Percentiles rank a stretch among this genome's conserved stretches.
phyloP scores from a whole-genome alignment of 2,888 invertebrate species.

The Chaitophorus viminalis region DNA sequence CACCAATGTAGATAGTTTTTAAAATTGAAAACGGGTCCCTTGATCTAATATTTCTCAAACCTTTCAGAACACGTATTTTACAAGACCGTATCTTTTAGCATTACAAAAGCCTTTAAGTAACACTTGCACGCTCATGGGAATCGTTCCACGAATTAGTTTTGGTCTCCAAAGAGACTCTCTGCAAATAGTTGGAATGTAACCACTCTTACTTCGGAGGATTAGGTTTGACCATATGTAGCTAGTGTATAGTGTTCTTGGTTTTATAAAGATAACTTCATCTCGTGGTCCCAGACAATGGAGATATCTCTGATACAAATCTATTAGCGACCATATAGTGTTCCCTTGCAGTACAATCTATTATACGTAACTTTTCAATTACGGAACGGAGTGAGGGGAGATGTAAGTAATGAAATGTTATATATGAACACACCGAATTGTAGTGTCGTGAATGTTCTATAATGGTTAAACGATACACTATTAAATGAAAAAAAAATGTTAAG shows the following conservation, averaged over 20 bases:
- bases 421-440: not conserved
- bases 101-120: constrained; percentile 53
- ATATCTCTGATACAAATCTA: constrained; percentile 34
- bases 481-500: not conserved
- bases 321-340: constrained; percentile 12
- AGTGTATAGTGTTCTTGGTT: constrained; percentile 13
- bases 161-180: constrained; percentile 52
- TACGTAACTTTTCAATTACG: not conserved
- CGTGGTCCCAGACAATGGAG: not conserved
- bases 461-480: not conserved
- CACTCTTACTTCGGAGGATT: constrained; percentile 42
- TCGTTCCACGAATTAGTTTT: constrained; percentile 49
- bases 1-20: not conserved
- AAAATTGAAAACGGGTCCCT: not conserved
- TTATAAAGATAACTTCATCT: constrained; percentile 47
- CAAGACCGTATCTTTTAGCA: not conserved
- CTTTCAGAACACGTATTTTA: constrained; percentile 46
- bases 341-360: not conserved
- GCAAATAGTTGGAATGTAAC: constrained; percentile 43
- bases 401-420: not conserved
- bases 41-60: constrained; percentile 38
- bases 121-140: constrained; percentile 41
- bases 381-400: not conserved
- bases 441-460: not conserved
- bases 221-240: constrained; percentile 34